phyloP scores from a whole-genome alignment of 2,113 vertebrate genomes.

The Notiomystis cincta region DNA sequence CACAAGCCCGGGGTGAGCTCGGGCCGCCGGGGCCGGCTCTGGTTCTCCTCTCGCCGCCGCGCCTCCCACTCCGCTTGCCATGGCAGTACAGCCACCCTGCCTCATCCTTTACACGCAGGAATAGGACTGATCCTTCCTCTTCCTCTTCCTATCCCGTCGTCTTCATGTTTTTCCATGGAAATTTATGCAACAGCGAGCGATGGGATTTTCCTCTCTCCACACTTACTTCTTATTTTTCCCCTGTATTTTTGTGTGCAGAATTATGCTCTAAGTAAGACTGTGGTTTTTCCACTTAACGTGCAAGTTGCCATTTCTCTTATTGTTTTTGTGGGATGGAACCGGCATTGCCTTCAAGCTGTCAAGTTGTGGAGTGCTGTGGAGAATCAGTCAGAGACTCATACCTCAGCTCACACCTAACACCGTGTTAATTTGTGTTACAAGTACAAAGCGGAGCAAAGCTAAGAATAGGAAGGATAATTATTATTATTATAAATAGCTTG shows the following conservation, averaged over 20 bases:
- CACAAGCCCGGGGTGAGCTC: background rate
- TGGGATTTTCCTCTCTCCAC: background rate
- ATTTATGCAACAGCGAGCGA: fast-evolving
- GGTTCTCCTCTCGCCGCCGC: fast-evolving
- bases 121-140: background rate
- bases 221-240: fast-evolving
- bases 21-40: background rate
- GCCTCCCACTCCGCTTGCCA: fast-evolving
- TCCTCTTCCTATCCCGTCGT: fast-evolving
- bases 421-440: constrained; percentile 27
- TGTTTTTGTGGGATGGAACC: background rate
- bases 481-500: constrained; percentile 54
- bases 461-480: constrained; percentile 51
- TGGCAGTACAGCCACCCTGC: fast-evolving
- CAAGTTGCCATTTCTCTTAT: background rate
- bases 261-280: background rate
- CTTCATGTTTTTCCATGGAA: background rate
- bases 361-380: background rate
- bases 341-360: background rate
- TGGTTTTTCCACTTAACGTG: background rate
- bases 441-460: constrained; percentile 43
- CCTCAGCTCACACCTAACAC: background rate
- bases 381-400: background rate
- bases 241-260: background rate
- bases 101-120: background rate